These are phyloP conservation scores for Actinostola sp. DNA, from an alignment of 92 coral and sea anemone species.

Conservation along the genomic window DNA sequence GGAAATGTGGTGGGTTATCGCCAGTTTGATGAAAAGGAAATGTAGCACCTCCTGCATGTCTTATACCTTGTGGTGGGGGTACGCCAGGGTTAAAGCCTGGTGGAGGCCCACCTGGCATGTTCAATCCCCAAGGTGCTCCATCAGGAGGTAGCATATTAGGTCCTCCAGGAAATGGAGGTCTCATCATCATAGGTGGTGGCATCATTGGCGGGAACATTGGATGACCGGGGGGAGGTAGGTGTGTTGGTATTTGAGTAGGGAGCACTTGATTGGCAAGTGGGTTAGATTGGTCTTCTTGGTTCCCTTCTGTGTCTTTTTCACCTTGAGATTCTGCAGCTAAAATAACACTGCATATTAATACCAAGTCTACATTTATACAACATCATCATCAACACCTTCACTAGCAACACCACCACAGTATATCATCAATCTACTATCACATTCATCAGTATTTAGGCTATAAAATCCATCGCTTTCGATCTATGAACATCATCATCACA, in stretches of 20 bases:
- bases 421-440: too few species aligned
- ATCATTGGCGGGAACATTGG: slow-evolving; percentile 74
- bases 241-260: slow-evolving; percentile 72
- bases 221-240: slow-evolving; percentile 80
- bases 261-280: slow-evolving; percentile 44
- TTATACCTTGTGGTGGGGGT: slow-evolving; percentile 47
- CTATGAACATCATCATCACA: too few species aligned
- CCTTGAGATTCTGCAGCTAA: slow-evolving; percentile 37
- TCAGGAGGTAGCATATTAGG: slow-evolving; percentile 62
- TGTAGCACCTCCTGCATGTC: slow-evolving; percentile 27
- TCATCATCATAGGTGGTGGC: slow-evolving; percentile 83
- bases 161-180: slow-evolving; percentile 80
- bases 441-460: too few species aligned
- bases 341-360: too few species aligned
- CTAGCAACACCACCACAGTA: too few species aligned
- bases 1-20: slow-evolving; percentile 61
- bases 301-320: slow-evolving; percentile 54
- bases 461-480: too few species aligned
- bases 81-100: slow-evolving; percentile 53
- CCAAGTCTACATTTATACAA: slow-evolving; percentile 42
- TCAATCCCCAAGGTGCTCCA: slow-evolving; percentile 52
- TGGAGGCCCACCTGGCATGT: slow-evolving; percentile 57
- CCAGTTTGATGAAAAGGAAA: slow-evolving; percentile 54
- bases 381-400: too few species aligned
- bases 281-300: slow-evolving; percentile 43